Evolutionary conservation across 2,888 invertebrate genomes (phyloP), one percentile per base, ranked within the genome.

Genomic region (Trachelus stipa): DNA sequence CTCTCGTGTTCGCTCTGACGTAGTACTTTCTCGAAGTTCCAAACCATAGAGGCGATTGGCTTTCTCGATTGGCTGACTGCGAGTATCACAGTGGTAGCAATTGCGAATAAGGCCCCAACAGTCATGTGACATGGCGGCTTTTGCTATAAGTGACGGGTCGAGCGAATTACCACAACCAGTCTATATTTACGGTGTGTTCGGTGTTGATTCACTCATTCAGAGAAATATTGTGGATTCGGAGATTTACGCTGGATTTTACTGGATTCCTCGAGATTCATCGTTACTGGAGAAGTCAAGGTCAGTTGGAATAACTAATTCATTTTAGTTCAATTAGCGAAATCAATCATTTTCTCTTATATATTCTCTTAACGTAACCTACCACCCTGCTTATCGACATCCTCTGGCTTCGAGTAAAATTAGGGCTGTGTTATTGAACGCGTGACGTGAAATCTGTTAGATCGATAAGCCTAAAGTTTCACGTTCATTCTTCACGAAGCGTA

Each of bases 61-160:
- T 56, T 56, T 56, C 40, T 56, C 40, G 40, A 56, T 56, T 56
- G 56, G 23, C 56, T 56, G 56, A 2, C 56, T 56, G 9, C 23
- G 23, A 56, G 56, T 56, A 56, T 56, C 31, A 34, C 2, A 9
- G 71, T 71, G 71, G 12, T 31, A 71, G 71, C 34, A 33, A 31
- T 31, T 33, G 33, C 15, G 71, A 71, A 31, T 34, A 71, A 34
- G 71, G 71, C 34, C 34, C 71, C 71, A 34, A 31, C 23, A 31
- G 71, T 71, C 71, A 71, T 71, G 71, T 71, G 71, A 71, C 71
- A 23, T 23, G 3, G 12, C 31, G 71, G 71, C 71, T 33, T 71
- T 71, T 71, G 71, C 71, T 71, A 71, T 71, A 71, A 71, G 71
- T 71, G 71, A 71, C 71, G 12, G 71, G 6, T 31, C 4, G 31